phyloP scores from a whole-genome alignment of 2,113 vertebrate genomes.

The Hippocampus comes region DNA sequence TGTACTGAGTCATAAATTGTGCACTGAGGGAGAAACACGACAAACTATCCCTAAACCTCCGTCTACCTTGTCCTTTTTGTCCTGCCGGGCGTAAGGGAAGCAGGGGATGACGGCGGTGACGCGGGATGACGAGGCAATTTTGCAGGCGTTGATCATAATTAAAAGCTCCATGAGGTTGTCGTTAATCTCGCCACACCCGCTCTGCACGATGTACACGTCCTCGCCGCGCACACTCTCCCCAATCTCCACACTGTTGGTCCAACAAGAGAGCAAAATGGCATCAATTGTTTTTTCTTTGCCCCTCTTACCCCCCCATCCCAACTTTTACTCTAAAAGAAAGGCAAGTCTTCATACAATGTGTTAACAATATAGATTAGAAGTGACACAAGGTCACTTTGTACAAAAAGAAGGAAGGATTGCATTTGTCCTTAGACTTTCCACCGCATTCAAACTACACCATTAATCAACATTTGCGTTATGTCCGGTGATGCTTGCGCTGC shows the following conservation, averaged over 20 bases:
- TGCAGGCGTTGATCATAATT: constrained; percentile 78
- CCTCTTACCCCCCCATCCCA: too few relatives aligned
- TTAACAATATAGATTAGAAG: too few relatives aligned
- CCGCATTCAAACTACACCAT: not conserved
- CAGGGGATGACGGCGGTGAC: constrained; percentile 77
- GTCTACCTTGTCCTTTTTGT: constrained; percentile 74
- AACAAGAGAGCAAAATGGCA: not conserved
- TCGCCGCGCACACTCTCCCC: constrained; percentile 75
- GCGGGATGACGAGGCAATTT: constrained; percentile 74
- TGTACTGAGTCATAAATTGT: too few relatives aligned
- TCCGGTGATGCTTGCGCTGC: not conserved
- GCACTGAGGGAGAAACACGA: not conserved
- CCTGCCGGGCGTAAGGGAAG: constrained; percentile 75
- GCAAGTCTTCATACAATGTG: too few relatives aligned
- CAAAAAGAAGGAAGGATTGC: too few relatives aligned
- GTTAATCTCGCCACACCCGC: constrained; percentile 75
- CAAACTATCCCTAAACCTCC: too few relatives aligned
- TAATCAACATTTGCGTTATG: not conserved
- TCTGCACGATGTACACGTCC: constrained; percentile 77
- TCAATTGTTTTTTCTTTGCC: too few relatives aligned
- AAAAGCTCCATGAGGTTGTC: constrained; percentile 77
- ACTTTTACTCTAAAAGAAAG: too few relatives aligned
- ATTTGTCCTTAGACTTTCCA: not conserved
- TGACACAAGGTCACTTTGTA: too few relatives aligned
- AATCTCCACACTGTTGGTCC: constrained; percentile 66